Percentiles rank a stretch among this genome's conserved stretches.
These are phyloP conservation scores for Rhodinocichla rosea DNA, from an alignment of 2,113 vertebrate species.

Conservation along the genomic window DNA sequence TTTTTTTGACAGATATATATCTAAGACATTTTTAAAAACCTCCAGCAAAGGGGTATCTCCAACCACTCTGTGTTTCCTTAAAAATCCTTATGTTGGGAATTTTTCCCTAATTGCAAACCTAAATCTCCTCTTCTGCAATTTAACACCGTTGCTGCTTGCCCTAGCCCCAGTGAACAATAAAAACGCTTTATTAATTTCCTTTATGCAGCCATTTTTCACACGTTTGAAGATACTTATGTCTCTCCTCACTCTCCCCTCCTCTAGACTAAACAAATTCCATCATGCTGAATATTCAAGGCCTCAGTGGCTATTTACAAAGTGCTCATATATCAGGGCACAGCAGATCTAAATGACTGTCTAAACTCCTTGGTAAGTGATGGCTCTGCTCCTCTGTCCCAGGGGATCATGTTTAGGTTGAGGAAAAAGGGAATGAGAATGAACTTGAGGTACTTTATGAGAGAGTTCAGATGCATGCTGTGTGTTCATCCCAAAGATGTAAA, in stretches of 20 bases:
- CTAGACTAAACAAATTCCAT: conserved; percentile 34
- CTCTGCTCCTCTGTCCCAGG: not conserved
- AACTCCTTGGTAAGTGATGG: not conserved
- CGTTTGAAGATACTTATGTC: not conserved
- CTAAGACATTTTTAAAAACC: not conserved
- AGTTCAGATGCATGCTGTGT: not conserved
- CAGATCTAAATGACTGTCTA: not conserved
- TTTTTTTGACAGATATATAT: not conserved
- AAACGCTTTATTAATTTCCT: not conserved
- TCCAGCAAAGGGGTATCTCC: rapidly evolving
- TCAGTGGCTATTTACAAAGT: not conserved
- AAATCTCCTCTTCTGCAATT: not conserved
- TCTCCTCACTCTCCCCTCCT: not conserved
- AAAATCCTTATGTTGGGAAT: not conserved
- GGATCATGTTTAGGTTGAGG: not conserved
- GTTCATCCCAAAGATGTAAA: not conserved
- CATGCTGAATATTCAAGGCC: not conserved
- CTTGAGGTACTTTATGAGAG: not conserved
- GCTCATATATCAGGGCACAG: not conserved
- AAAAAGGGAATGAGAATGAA: not conserved
- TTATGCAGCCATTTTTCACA: not conserved
- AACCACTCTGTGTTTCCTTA: not conserved
- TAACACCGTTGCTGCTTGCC: not conserved
- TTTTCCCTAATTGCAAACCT: not conserved
- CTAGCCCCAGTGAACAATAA: not conserved